These are phyloP conservation scores for Semnornis frantzii DNA, from an alignment of 2,113 vertebrate genomes.

Conservation along the genomic window DNA sequence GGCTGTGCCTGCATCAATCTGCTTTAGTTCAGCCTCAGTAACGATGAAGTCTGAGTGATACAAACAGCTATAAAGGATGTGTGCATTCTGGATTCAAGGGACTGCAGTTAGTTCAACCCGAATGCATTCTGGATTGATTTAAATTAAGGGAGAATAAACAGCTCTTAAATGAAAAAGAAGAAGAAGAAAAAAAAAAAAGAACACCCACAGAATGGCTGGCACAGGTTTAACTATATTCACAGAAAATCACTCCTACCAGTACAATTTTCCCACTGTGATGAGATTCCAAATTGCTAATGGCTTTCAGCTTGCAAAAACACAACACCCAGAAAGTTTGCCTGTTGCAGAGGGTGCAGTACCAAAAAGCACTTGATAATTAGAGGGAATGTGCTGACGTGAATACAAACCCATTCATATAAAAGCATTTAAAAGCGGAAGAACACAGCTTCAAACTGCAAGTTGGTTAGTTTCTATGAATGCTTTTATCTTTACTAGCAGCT, in stretches of 20 bases:
- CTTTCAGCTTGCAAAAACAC: neutral
- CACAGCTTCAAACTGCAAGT: neutral
- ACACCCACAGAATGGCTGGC: neutral
- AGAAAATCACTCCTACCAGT: neutral
- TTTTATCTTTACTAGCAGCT: constrained; percentile 32
- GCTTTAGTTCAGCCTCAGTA: neutral
- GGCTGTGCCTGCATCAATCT: neutral
- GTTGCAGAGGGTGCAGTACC: neutral
- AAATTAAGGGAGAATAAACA: constrained; percentile 26
- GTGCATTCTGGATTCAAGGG: neutral
- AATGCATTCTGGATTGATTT: neutral
- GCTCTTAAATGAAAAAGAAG: neutral
- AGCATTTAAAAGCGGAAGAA: constrained; percentile 24
- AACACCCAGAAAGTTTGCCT: neutral
- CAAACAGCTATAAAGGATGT: neutral
- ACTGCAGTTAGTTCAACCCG: neutral
- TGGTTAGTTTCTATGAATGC: constrained; percentile 23
- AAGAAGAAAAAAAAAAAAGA: neutral
- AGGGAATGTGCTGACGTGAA: neutral
- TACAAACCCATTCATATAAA: neutral
- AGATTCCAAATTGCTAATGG: constrained; percentile 6
- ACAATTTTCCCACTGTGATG: neutral
- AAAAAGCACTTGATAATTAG: neutral
- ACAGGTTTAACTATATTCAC: neutral
- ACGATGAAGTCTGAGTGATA: neutral